phyloP scores from a whole-genome alignment of 2,113 vertebrate genomes.

The Casuarius casuarius region DNA sequence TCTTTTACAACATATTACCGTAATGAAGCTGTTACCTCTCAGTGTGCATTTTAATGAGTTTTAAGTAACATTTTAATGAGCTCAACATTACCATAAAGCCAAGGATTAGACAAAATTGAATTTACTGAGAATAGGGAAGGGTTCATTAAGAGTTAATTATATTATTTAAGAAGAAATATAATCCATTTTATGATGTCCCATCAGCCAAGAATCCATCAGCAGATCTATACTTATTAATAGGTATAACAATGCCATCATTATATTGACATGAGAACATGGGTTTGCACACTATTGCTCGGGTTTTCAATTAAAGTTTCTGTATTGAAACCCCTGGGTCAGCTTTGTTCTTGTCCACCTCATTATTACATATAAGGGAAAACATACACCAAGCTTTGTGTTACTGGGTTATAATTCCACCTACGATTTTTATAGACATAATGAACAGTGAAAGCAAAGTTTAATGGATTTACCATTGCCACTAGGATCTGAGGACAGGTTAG shows the following conservation, averaged over 20 bases:
- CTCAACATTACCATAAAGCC: slow-evolving; percentile 91
- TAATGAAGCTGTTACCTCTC: slow-evolving; percentile 95
- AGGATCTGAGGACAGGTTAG: slow-evolving; percentile 26
- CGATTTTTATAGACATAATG: slow-evolving; percentile 45
- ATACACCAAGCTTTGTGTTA: slow-evolving; percentile 39
- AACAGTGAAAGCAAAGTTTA: slow-evolving; percentile 58
- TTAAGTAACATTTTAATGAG: slow-evolving; percentile 97
- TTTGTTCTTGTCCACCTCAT: slow-evolving; percentile 44
- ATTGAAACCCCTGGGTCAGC: slow-evolving; percentile 57
- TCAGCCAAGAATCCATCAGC: slow-evolving; percentile 54
- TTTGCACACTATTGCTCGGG: slow-evolving; percentile 5
- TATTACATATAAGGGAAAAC: slow-evolving; percentile 46
- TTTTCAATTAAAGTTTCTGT: slow-evolving; percentile 45
- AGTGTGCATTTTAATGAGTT: slow-evolving; percentile 94
- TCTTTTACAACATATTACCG: slow-evolving; percentile 88
- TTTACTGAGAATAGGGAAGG: slow-evolving; percentile 78
- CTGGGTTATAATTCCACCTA: slow-evolving; percentile 25
- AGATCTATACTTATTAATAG: slow-evolving; percentile 66
- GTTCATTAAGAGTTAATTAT: slow-evolving; percentile 93
- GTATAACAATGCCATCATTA: slow-evolving; percentile 70
- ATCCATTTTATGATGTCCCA: slow-evolving; percentile 73
- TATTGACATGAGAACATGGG: slow-evolving; percentile 45
- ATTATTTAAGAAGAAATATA: slow-evolving; percentile 81
- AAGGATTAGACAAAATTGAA: slow-evolving; percentile 90
- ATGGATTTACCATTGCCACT: slow-evolving; percentile 42